Base-by-base conservation (phyloP, 2,797 vertebrate species). In the Coreius guichenoti region DNA sequence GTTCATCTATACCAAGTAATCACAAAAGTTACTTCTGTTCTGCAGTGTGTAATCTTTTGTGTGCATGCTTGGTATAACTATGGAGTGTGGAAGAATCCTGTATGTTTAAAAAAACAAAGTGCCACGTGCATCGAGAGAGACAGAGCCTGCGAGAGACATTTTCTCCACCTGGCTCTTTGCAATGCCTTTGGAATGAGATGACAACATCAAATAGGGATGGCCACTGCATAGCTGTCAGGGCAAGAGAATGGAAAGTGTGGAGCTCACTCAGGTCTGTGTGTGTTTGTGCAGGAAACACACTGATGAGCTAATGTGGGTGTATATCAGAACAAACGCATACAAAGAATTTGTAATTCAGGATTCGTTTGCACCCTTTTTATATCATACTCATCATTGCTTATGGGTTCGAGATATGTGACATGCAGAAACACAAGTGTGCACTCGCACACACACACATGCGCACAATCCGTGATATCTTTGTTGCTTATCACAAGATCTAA, bases 221-320 rank as follows among this genome's bases (percentile, higher is more conserved):
- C 45, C 68, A 80, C 31, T 72, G 80, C 45, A 36, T 75, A 81
- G 81, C 84, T 88, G 81, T 84, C 70, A 82, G 63, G 63, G 39
- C 81, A 86, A 82, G 87, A 75, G 77, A 86, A 75, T 83, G 77
- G 84, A 87, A 87, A 87, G 81, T 83, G 69, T 87, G 77, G 82
- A 21, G 36, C 36, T 69, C 45, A 9, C 47, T 74, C n/a, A 21
- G 68, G 17, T 67, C 72, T 78, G 51, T 73, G 68, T 70, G 69
- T 78, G 73, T 82, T 68, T 86, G 65, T 78, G 74, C 54, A 73
- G 56, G 76, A 72, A 65, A 80, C 14, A 63, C 54, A 47, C 14
- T 49, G 68, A 80, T 86, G 80, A 82, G 65, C 75, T 81, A 69
- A 82, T 68, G 17, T 45, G 61, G 29, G 80, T 78, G 85, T 56